Conservation (phyloP, 2,113 vertebrate species). For the Recurvirostra avosetta region DNA sequence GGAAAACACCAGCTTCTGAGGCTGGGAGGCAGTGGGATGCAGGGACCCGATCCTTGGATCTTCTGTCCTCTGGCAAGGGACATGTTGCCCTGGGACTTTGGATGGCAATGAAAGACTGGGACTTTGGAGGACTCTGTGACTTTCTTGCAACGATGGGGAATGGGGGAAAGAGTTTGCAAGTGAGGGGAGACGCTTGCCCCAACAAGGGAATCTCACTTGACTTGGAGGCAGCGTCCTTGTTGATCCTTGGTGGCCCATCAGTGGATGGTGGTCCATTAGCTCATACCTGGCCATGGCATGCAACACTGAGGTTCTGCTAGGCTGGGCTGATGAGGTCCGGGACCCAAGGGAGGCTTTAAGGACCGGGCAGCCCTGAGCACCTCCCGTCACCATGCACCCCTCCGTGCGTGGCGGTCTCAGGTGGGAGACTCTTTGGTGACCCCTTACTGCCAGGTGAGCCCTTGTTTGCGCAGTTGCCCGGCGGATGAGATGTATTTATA, state of each 20-base stretch:
- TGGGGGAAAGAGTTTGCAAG: background rate
- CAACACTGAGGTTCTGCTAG: background rate
- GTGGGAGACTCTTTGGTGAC: background rate
- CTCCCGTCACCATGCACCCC: background rate
- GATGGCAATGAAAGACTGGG: fast-evolving
- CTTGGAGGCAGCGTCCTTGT: background rate
- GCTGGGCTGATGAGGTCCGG: background rate
- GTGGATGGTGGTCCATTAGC: background rate
- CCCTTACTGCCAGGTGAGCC: slow-evolving; percentile 46
- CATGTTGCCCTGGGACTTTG: background rate
- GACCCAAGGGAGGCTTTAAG: background rate
- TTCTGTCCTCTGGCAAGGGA: background rate
- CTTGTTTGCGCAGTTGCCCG: slow-evolving; percentile 54
- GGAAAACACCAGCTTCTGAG: background rate
- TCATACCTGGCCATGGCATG: background rate
- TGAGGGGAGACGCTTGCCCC: background rate
- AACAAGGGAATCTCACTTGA: background rate
- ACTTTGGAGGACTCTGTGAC: background rate
- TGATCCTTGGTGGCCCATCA: background rate
- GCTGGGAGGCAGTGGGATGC: background rate
- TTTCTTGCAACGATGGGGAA: background rate
- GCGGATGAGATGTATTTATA: slow-evolving; percentile 54
- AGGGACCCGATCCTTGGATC: background rate
- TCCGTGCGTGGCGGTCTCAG: background rate
- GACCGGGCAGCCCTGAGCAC: background rate